Evolutionary conservation across 2,113 vertebrate species (phyloP).

Genomic region (Mobula hypostoma): DNA sequence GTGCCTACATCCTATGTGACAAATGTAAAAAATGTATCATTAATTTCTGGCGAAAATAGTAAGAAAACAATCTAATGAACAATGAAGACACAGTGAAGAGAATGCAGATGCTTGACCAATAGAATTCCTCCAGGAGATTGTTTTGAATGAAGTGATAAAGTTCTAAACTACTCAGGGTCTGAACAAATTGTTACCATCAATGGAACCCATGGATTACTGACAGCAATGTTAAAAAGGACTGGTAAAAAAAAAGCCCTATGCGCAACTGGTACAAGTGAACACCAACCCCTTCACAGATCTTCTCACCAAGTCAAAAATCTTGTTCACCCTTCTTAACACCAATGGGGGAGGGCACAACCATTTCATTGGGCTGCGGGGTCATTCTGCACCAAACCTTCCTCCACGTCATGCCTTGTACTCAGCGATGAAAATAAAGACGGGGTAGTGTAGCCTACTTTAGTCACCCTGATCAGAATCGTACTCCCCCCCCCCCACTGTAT

Average conservation of each 20-base stretch:
- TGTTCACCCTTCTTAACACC: too few species aligned
- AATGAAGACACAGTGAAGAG: too few species aligned
- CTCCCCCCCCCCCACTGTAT: not conserved
- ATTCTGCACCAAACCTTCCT: not conserved
- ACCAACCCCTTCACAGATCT: too few species aligned
- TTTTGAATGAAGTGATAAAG: not conserved
- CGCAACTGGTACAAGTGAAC: too few species aligned
- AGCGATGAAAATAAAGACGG: not conserved
- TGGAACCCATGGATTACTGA: not conserved
- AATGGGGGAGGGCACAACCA: too few species aligned
- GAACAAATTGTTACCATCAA: not conserved
- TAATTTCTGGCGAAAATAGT: not conserved
- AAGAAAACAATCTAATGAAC: not conserved
- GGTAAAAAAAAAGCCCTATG: too few species aligned
- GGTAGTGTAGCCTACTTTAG: not conserved
- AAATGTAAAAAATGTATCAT: not conserved
- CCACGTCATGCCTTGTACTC: not conserved
- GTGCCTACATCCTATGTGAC: too few species aligned
- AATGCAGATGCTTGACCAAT: too few species aligned
- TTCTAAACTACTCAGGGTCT: not conserved
- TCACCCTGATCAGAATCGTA: not conserved
- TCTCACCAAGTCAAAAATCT: too few species aligned
- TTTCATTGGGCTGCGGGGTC: too few species aligned
- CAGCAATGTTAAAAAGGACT: too few species aligned
- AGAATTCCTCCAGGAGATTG: too few species aligned